Base-by-base conservation (phyloP, 35 echinoderm and acorn worm genomes). In the Patiria miniata region DNA sequence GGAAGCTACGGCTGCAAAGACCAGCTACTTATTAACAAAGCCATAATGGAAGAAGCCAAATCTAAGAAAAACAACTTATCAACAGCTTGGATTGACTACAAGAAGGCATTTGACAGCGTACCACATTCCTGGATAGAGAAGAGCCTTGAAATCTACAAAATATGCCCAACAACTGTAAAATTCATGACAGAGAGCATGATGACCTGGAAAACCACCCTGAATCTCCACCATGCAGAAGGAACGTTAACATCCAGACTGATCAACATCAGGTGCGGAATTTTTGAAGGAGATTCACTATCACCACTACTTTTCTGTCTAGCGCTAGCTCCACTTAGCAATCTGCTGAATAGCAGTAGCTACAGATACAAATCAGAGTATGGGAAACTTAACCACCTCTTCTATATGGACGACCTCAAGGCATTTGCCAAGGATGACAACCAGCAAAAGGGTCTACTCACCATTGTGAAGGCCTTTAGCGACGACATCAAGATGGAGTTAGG, bases 381-480 rank as follows among this genome's bases (percentile, higher is more conserved):
- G 14, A 32, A 78, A 78, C 29, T 39, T 78, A 78, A 29, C 26
- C 26, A 78, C 1, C 2, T 6, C 33, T 4, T 85, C n/a, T 69
- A 77, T 37, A 85, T 85, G 83, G 83, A 85, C 69, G 83, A 85
- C 56, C 83, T 73, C 2, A 85, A 85, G 55, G 28, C 55, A 36
- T 85, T 58, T n/a, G 56, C 83, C 2, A 85, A 85, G 55, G 37
- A 76, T 77, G 83, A 76, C 76, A 85, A 58, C 29, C 39, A 83
- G 18, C 52, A 51, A 52, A 83, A 40, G 10, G 80, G 28, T 51
- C 80, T 83, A 33, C 14, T 54, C 40, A 52, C 40, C 40, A 83
- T 52, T 40, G 80, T 83, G 18, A 19, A 33, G 40, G 22, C 52
- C 15, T 82, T 82, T 14, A 82, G 15, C 15, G 51, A 81, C 16